phyloP scores from a whole-genome alignment of 1,140 invertebrate genomes.

The Procambarus clarkii region DNA sequence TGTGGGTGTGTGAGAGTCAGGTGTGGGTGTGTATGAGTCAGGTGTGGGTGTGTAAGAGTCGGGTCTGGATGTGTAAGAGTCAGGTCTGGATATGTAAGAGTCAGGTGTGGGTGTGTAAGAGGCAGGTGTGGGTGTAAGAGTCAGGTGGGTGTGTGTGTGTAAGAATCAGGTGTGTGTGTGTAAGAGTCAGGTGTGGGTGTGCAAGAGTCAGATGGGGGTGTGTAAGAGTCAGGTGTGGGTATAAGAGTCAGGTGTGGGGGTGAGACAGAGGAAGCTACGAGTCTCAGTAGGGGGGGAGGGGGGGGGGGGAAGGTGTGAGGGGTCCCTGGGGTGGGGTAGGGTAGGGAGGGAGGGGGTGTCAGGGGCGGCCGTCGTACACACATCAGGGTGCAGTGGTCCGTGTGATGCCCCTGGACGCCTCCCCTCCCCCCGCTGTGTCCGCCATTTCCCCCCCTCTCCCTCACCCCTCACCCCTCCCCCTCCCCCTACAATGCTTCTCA shows the following conservation, averaged over 20 bases:
- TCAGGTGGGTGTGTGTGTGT: too few species aligned
- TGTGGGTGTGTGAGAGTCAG: too few species aligned
- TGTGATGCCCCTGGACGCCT: conserved; percentile 39
- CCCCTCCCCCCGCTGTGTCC: conserved; percentile 29
- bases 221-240: background rate
- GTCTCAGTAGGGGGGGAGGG: background rate
- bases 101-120: too few species aligned
- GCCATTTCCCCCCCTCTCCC: background rate
- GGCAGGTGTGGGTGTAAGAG: too few species aligned
- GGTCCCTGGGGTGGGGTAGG: background rate
- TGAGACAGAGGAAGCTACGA: background rate
- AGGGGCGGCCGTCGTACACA: background rate
- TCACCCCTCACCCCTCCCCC: background rate
- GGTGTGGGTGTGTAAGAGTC: too few species aligned
- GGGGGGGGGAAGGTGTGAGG: background rate
- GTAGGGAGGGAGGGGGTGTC: conserved; percentile 8
- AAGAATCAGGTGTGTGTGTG: too few species aligned
- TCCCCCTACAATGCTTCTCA: background rate
- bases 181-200: too few species aligned
- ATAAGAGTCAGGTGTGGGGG: background rate
- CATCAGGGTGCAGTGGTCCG: conserved; percentile 25
- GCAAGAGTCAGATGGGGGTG: background rate
- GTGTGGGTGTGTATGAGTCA: too few species aligned
- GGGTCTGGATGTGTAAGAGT: too few species aligned
- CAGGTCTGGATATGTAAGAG: too few species aligned